Percentiles rank a stretch among this genome's conserved stretches.
Conservation (phyloP, 2,888 invertebrate species). For the Vesta saturnalis region DNA sequence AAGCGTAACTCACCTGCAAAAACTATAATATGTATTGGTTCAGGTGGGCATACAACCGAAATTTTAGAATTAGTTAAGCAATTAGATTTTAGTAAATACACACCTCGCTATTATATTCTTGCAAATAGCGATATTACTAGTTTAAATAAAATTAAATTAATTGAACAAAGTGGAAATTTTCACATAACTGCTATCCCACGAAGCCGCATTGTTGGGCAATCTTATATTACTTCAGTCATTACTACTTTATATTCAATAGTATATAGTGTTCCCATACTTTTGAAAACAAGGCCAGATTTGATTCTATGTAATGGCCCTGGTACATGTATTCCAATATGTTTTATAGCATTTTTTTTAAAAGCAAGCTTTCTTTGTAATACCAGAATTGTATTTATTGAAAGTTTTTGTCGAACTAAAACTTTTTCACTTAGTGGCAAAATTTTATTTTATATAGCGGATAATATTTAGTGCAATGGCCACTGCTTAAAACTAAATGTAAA, state of each 20-base stretch:
- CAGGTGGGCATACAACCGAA: slow-evolving; percentile 96
- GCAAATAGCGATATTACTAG: slow-evolving; percentile 84
- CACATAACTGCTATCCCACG: slow-evolving; percentile 75
- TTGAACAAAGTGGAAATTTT: slow-evolving; percentile 63
- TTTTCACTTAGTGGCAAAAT: slow-evolving; percentile 91
- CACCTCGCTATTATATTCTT: slow-evolving; percentile 80
- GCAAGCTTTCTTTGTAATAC: slow-evolving; percentile 72
- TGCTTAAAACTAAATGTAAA: slow-evolving; percentile 72
- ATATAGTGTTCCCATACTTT: slow-evolving; percentile 74
- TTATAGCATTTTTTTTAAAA: slow-evolving; percentile 79
- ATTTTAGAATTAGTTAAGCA: slow-evolving; percentile 78
- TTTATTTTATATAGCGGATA: slow-evolving; percentile 83
- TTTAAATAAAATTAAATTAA: slow-evolving; percentile 70
- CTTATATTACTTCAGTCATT: slow-evolving; percentile 79
- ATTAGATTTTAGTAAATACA: slow-evolving; percentile 72
- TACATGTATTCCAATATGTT: slow-evolving; percentile 92
- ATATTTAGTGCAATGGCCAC: slow-evolving; percentile 95
- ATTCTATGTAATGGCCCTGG: slow-evolving; percentile 96
- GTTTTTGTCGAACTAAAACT: slow-evolving; percentile 90
- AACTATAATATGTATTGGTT: slow-evolving; percentile 76
- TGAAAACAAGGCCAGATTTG: slow-evolving; percentile 78
- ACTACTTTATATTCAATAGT: slow-evolving; percentile 81
- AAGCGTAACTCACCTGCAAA: slow-evolving; percentile 52
- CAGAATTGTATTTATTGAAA: slow-evolving; percentile 91
- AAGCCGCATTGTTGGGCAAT: slow-evolving; percentile 88